phyloP scores from a whole-genome alignment of 35 echinoderm and acorn worm genomes.

The Hemicentrotus pulcherrimus region DNA sequence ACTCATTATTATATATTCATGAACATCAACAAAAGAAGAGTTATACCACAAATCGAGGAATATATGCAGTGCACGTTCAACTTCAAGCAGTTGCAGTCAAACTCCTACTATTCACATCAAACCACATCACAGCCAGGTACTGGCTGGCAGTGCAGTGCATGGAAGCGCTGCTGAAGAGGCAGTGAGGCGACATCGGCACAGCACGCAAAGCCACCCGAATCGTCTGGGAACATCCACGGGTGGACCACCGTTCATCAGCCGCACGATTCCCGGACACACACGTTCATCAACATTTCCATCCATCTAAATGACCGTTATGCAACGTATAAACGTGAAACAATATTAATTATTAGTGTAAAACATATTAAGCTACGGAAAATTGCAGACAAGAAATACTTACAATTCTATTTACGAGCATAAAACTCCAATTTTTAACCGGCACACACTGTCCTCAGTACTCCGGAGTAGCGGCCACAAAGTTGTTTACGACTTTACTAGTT shows the following conservation, averaged over 20 bases:
- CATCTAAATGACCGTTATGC: not conserved
- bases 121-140: too few species aligned
- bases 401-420: not conserved
- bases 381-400: not conserved
- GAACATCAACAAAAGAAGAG: too few species aligned
- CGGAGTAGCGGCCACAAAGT: not conserved
- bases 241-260: not conserved
- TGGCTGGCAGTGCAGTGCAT: too few species aligned
- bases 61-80: too few species aligned
- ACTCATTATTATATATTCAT: too few species aligned
- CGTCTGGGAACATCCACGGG: not conserved
- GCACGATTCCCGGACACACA: not conserved
- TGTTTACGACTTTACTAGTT: constrained; percentile 42
- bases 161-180: not conserved
- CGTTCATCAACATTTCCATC: not conserved
- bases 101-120: too few species aligned
- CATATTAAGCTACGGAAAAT: not conserved
- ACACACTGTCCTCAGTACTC: too few species aligned
- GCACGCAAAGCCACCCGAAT: not conserved
- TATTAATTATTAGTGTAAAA: not conserved
- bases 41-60: too few species aligned
- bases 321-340: not conserved
- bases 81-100: too few species aligned
- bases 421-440: not conserved
- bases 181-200: not conserved